Conservation (phyloP, 1,140 invertebrate species). For the Amphibalanus amphitrite region DNA sequence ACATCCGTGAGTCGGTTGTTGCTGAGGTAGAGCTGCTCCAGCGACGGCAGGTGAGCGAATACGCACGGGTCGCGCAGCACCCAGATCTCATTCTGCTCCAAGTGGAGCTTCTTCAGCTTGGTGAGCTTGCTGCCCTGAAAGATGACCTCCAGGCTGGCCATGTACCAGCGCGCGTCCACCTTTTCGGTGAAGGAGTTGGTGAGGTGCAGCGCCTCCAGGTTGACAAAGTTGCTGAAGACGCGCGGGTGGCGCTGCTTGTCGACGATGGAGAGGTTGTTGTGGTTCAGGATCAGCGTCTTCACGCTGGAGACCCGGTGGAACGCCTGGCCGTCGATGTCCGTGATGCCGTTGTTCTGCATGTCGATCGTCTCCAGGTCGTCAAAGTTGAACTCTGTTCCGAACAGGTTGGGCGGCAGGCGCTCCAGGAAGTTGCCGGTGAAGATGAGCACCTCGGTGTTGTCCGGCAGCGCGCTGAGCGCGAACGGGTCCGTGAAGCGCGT, state of each 20-base stretch:
- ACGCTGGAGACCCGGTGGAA: constrained; percentile 56
- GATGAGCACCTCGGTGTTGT: constrained; percentile 38
- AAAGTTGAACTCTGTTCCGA: constrained; percentile 42
- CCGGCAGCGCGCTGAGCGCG: constrained; percentile 41
- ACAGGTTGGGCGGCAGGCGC: constrained; percentile 48
- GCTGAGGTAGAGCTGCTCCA: constrained; percentile 48
- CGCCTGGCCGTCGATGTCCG: constrained; percentile 51
- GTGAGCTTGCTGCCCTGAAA: constrained; percentile 47
- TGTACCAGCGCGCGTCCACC: constrained; percentile 19
- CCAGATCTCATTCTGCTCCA: constrained; percentile 58
- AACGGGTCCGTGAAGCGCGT: constrained; percentile 36
- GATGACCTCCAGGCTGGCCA: constrained; percentile 41
- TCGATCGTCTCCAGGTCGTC: constrained; percentile 45
- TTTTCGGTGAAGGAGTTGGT: constrained; percentile 53
- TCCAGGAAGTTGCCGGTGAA: constrained; percentile 51
- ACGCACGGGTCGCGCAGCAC: constrained; percentile 41
- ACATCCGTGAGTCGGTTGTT: constrained; percentile 42
- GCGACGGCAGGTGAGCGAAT: constrained; percentile 47
- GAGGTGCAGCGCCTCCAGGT: constrained; percentile 49
- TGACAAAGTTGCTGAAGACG: constrained; percentile 58
- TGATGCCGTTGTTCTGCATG: constrained; percentile 57
- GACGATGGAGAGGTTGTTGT: constrained; percentile 48
- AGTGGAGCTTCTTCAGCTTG: constrained; percentile 47
- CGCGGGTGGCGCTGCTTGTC: constrained; percentile 45
- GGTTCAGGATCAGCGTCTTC: constrained; percentile 49